Evolutionary conservation across 2,888 invertebrate genomes (phyloP).

Genomic region (Thysanoteuthis rhombus): DNA sequence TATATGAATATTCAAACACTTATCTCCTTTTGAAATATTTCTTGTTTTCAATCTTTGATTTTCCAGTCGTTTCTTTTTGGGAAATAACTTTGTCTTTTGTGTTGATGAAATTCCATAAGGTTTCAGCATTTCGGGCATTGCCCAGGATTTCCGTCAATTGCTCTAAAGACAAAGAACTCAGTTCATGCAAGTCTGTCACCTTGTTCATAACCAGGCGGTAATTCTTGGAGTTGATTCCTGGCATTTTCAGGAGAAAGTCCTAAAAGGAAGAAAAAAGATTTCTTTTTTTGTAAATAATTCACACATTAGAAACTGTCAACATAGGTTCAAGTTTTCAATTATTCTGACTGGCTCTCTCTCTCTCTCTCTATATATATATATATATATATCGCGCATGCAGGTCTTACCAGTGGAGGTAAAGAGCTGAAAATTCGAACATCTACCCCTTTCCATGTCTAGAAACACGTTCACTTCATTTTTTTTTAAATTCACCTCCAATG

Average conservation of each 20-base stretch:
- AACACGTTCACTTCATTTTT: too few species aligned
- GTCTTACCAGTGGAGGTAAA: too few species aligned
- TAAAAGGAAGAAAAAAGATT: slow-evolving; percentile 38
- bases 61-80: not conserved
- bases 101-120: slow-evolving; percentile 66
- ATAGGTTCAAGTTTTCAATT: too few species aligned
- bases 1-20: not conserved
- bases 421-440: too few species aligned
- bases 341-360: too few species aligned
- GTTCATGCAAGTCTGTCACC: slow-evolving; percentile 75
- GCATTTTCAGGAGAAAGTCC: slow-evolving; percentile 85
- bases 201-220: slow-evolving; percentile 80
- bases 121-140: slow-evolving; percentile 69
- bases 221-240: slow-evolving; percentile 89
- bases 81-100: slow-evolving; percentile 39
- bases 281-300: too few species aligned
- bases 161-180: slow-evolving; percentile 71
- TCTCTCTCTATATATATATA: too few species aligned
- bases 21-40: not conserved
- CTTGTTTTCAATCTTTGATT: not conserved
- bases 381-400: too few species aligned
- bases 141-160: slow-evolving; percentile 79
- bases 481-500: too few species aligned
- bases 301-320: too few species aligned
- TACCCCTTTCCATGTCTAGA: too few species aligned